A percentile compares a stretch with the other conserved stretches of the same genome.
phyloP scores from a whole-genome alignment of 2,888 invertebrate species.

The Melinaea menophilus region DNA sequence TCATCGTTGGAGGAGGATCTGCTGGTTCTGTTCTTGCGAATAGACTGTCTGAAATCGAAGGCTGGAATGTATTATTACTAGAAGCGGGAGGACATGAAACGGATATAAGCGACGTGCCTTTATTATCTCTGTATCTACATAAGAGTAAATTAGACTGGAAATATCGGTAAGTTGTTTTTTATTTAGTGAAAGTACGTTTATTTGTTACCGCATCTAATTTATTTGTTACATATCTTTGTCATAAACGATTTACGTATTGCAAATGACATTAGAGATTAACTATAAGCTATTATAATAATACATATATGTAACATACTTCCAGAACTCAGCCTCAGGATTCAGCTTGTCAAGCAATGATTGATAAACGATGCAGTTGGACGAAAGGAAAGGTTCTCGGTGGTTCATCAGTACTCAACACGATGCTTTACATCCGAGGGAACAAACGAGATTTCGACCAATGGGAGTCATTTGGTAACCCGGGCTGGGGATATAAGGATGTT shows the following conservation, averaged over 20 bases:
- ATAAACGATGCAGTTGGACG: slow-evolving; percentile 92
- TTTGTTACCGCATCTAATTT: neutral
- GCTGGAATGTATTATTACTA: slow-evolving; percentile 87
- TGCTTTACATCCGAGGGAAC: slow-evolving; percentile 95
- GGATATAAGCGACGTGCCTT: slow-evolving; percentile 90
- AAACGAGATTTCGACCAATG: slow-evolving; percentile 91
- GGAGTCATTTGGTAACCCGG: slow-evolving; percentile 89
- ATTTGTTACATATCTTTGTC: too few species aligned
- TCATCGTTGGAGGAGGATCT: slow-evolving; percentile 89
- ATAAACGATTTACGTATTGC: too few species aligned
- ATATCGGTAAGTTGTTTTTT: slow-evolving; percentile 78
- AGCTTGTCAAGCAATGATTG: slow-evolving; percentile 92
- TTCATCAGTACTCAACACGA: slow-evolving; percentile 91
- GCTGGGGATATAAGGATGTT: slow-evolving; percentile 91
- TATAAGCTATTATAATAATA: neutral
- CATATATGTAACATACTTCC: slow-evolving; percentile 41
- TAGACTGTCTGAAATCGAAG: slow-evolving; percentile 85
- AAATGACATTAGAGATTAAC: too few species aligned
- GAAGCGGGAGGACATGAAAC: slow-evolving; percentile 94
- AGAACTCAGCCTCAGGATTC: slow-evolving; percentile 90
- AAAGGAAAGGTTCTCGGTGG: slow-evolving; percentile 93
- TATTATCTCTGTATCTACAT: slow-evolving; percentile 91
- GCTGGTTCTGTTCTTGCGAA: slow-evolving; percentile 92
- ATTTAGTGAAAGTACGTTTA: neutral
- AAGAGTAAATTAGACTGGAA: slow-evolving; percentile 95